Base-by-base conservation (phyloP, 2,797 vertebrate genomes). In the Agapornis canus region DNA sequence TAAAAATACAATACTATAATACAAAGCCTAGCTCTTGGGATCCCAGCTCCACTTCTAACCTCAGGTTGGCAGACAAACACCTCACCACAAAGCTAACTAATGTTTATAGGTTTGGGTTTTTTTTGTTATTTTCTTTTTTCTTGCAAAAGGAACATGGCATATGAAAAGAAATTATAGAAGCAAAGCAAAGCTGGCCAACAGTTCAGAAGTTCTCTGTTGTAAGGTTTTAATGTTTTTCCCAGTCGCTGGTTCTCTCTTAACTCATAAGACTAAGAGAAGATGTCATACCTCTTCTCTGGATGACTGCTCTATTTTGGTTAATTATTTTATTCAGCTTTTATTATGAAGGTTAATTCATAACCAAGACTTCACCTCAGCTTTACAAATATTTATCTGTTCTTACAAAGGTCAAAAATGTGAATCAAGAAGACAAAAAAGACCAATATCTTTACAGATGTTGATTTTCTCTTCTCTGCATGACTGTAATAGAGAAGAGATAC, bases 1-100 rank as follows among this genome's bases (percentile, higher is more conserved):
- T 97, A 97, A 98, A 98, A 98, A 98, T 97, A 98, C 98, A 98
- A 98, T 98, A 83, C 95, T 97, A 68, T 97, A 97, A 97, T 97
- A 98, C 97, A 97, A 98, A 97, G 96, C 88, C 72, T 91, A 54
- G 51, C 77, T 94, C 92, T 94, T 96, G 83, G 89, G 96, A 97
- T 97, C 95, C 64, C 90, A 96, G 96, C 91, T 97, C 94, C 94
- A 86, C 79, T 95, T 96, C 90, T 97, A 95, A 98, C 98, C 98
- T 98, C 97, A 97, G 97, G 96, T 83, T 98, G 97, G 97, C 97
- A 97, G 78, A 80, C 93, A 95, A 97, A 94, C 95, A 97, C 97
- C 96, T 97, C 84, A 95, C 97, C 98, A 98, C 98, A 98, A 98
- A 96, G 96, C 97, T 96, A 98, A 98, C 95, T 97, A 93, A 98